Base-by-base conservation (phyloP, 2,113 vertebrate genomes). In the Microcebus griseorufus region DNA sequence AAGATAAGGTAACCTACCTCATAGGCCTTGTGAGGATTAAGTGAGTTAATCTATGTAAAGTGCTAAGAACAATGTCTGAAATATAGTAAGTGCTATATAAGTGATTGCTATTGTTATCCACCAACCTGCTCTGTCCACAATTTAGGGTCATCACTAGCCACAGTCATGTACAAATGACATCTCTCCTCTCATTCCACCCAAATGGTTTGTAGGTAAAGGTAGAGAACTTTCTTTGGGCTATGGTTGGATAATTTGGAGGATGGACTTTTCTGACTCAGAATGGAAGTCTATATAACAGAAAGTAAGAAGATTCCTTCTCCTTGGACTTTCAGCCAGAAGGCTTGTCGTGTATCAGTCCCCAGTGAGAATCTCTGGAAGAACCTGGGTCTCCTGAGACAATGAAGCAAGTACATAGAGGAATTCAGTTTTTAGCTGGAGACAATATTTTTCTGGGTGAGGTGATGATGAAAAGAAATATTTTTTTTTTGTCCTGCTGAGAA, bases 151-250 rank as follows among this genome's bases (percentile, higher is more conserved):
- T 88, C 25, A 60, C 29, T 29, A 42, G 93, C 6, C 53, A 83
- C 9, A 93, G 73, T 6, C 48, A 55, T 67, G 70, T 82, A 90
- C n/a, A 95, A 84, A 85, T 83, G 91, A 93, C 34, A 87, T 55
- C 85, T 96, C 95, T 97, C 75, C 89, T 97, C 72, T 93, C 80
- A 93, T 58, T 97, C 67, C 64, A 93, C 13, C 48, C 70, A 96
- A 70, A 1, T 88, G 65, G 39, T 90, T 73, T 90, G 60, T 53
- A 96, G 83, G 70, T 93, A 69, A 95, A 92, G 51, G 67, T 34
- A 95, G 39, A 93, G 53, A 95, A 92, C 48, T 3, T 18, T 92
- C 70, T 84, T 85, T 76, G n/a, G 65, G 29, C 60, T 53, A 76
- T n/a, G 45, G 48, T 2, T 90, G 73, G 79, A 79, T 87, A 88